Evolutionary conservation across 2,888 invertebrate species (phyloP), one percentile per base, ranked within the genome.

Genomic region (Platycheirus albimanus): DNA sequence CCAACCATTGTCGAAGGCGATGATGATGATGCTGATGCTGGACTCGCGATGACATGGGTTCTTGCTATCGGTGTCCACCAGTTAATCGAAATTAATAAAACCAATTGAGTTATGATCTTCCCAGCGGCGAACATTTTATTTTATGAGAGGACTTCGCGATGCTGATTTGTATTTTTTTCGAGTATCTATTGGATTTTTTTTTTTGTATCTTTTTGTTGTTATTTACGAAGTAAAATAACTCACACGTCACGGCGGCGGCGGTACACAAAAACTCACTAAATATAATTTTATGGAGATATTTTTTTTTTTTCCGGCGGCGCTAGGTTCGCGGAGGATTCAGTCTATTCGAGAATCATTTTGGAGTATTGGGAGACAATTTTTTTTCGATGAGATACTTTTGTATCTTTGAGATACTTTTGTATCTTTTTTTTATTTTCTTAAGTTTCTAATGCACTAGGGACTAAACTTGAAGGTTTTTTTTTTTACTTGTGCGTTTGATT

Each of bases 311-410:
- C 67, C 83, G 71, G 81, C 66, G 81, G 83, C 77, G 78, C 49
- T 78, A 33, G 13, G 43, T 72, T 54, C 77, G 83, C 78, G 74
- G 67, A 20, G 47, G 69, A 78, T 69, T 74, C 64, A 41, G 45
- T 78, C 78, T 83, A 83, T 64, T 83, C 83, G 52, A 67, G 83
- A 83, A 78, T 83, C 83, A 83, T 83, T 83, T 77, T 83, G 49
- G 49, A 83, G 67, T 49, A 52, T 56, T 72, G 4, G 33, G 78
- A 78, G 56, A 64, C 30, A 67, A 8, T 45, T 45, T 61, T 41
- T 41, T 56, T 58, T n/a, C 13, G 24, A 41, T 72, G n/a, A 36
- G 56, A 56, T 41, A 38, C 56, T 51, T 79, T 79, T 61, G 52
- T 51, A 63, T 47, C 41, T 77, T 61, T 67, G n/a, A 13, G 54